Evolutionary conservation across 2,888 invertebrate genomes (phyloP).

Genomic region (Dexiosoma caninum): DNA sequence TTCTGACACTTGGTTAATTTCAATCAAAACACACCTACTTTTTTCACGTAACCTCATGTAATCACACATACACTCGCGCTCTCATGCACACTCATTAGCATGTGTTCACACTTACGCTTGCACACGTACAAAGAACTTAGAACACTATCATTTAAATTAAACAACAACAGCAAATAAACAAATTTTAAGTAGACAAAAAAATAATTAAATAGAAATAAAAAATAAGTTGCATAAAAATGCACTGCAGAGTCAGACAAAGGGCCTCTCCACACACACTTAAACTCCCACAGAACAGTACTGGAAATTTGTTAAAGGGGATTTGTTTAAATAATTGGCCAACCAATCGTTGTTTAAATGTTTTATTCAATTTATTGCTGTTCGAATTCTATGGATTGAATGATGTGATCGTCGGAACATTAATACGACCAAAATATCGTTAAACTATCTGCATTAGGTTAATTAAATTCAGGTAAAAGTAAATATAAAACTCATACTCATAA

Average conservation of each 20-base stretch:
- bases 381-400: no score
- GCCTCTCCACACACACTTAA: slow-evolving; percentile 26
- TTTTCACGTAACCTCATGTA: slow-evolving; percentile 34
- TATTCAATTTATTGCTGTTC: no score
- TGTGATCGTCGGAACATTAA: no score
- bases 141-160: slow-evolving; percentile 55
- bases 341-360: no score
- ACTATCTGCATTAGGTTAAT: no score
- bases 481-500: no score
- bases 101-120: slow-evolving; percentile 22
- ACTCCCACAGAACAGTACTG: slow-evolving; percentile 13
- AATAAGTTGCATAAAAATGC: slow-evolving; percentile 38
- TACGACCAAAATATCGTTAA: no score
- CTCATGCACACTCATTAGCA: not conserved
- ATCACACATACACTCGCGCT: not conserved
- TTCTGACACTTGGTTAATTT: slow-evolving; percentile 64
- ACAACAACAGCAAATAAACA: slow-evolving; percentile 48
- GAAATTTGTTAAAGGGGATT: not conserved
- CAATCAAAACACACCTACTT: slow-evolving; percentile 64
- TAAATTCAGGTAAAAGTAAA: no score
- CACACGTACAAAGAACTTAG: slow-evolving; percentile 34
- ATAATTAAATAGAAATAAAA: not conserved
- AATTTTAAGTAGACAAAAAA: slow-evolving; percentile 37
- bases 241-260: slow-evolving; percentile 55
- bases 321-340: no score